Evolutionary conservation across 2,888 invertebrate genomes (phyloP), one percentile per base, ranked within the genome.

Genomic region (Xestoiulus laeticollis): DNA sequence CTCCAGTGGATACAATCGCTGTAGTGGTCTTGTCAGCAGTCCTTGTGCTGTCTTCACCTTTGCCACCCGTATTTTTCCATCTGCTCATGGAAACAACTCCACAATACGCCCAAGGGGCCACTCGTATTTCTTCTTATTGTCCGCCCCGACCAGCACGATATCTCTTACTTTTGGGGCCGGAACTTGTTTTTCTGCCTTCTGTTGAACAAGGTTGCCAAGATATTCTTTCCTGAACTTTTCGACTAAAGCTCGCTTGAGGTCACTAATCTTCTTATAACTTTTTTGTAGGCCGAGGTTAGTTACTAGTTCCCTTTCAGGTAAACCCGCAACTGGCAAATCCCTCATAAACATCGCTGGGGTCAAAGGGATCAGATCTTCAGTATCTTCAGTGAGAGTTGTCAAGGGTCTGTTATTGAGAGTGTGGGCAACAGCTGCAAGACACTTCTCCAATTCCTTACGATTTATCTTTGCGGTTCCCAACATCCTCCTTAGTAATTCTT

Each of bases 361-460:
- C 33, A 88, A 38, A 6, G 68, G 86, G 3, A 68, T 12, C 14
- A 88, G 86, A 26, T 86, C 86, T 19, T 82, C 78, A 38, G 8
- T n/a, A 10, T 89, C 88, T 53, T 82, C 86, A n/a, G 87, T 83
- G 0, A 89, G 44, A 44, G 88, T 89, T 8, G 89, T 86, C 1
- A 89, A n/a, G 26, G 89, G 88, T 38, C 88, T 85, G 12, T 84
- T 87, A 86, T 89, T 89, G 1, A 89, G 16, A 1, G 87, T 83
- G 16, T 85, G 38, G 43, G 85, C 88, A 12, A 88, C 87, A 78
- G 89, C 88, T 32, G 85, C 82, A 5, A 89, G 48, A 4, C 85
- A 68, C 14, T 88, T 88, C 12, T 33, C 22, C 19, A 89, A 48
- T 48, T 89, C 84, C 38, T 89, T 87, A 26, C 87, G 32, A 14